Conservation (phyloP, 2,113 vertebrate species). For the Cavia aperea region DNA sequence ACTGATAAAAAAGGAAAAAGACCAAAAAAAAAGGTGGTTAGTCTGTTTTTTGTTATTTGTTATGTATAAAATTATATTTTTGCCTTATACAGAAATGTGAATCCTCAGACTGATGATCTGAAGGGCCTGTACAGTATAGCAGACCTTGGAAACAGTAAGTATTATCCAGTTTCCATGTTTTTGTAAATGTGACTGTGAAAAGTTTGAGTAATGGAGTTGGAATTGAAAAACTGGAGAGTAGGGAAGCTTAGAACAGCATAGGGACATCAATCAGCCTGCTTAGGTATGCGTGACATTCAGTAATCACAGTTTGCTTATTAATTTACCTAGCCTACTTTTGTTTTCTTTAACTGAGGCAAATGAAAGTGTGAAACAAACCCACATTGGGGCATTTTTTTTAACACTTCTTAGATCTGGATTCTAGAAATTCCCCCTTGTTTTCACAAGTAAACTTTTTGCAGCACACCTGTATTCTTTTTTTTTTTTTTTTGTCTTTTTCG, state of each 20-base stretch:
- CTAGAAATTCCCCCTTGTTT: neutral
- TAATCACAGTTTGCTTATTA: neutral
- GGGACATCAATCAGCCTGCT: neutral
- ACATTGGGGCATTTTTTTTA: neutral
- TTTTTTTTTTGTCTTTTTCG: no score
- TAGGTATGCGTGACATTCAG: neutral
- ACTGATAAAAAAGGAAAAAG: no score
- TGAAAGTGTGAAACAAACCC: neutral
- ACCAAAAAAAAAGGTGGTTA: no score
- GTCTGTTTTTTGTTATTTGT: neutral
- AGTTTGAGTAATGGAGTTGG: constrained; percentile 34
- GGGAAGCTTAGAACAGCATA: neutral
- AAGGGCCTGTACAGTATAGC: constrained; percentile 57
- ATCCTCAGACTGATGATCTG: constrained; percentile 57
- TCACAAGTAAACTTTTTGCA: constrained; percentile 20
- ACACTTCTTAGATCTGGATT: neutral
- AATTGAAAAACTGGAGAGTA: constrained; percentile 22
- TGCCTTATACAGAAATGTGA: constrained; percentile 68
- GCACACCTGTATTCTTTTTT: neutral
- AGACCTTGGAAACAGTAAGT: constrained; percentile 77
- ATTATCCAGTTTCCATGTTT: constrained; percentile 49
- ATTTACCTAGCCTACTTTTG: neutral
- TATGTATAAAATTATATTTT: constrained; percentile 60
- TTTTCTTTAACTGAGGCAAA: constrained; percentile 7
- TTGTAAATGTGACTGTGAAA: constrained; percentile 7